Evolutionary conservation across 2,888 invertebrate genomes (phyloP), one percentile per base, ranked within the genome.

Genomic region (Lasioglossum oenotherae): DNA sequence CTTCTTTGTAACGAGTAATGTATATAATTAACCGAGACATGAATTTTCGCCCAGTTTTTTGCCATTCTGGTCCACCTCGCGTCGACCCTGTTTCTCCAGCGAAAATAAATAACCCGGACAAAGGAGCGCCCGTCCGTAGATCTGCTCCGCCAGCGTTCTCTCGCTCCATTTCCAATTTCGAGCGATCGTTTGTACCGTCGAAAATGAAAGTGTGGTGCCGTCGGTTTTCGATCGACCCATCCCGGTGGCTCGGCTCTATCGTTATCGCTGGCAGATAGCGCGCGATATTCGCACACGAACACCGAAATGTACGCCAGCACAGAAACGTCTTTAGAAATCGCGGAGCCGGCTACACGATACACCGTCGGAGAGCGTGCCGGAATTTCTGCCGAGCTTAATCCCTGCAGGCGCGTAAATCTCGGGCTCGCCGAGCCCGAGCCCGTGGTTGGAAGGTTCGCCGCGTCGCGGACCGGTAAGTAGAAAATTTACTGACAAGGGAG

Each of bases 321-420:
- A 64, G 16, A 31, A 16, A 31, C 64, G 64, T 64, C 64, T 19
- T 31, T 19, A 31, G 31, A 64, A 64, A 64, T 31, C 64, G 19
- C 31, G 64, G 0, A 31, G 16, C 6, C 31, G 64, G 31, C 16
- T 19, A 8, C 31, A 8, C 31, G 64, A 31, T 64, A 64, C 31
- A 19, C 31, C 19, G 31, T 31, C 16, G 31, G 19, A 19, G 31
- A 64, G 31, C 31, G 31, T 16, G 19, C 64, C 27, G 64, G 64
- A 31, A 31, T 64, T 64, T 64, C 31, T 31, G 31, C 31, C 31
- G 64, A 64, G 64, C 64, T 64, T 64, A 64, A 64, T 64, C 64
- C 64, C 64, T 64, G 31, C 31, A 16, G 57, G 31, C 64, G 27
- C 64, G 64, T 64, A 64, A 64, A 31, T 64, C 64, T 64, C 31